These are phyloP conservation scores for Drosophila carrolli DNA, from an alignment of 1,140 invertebrate genomes.

Conservation along the genomic window DNA sequence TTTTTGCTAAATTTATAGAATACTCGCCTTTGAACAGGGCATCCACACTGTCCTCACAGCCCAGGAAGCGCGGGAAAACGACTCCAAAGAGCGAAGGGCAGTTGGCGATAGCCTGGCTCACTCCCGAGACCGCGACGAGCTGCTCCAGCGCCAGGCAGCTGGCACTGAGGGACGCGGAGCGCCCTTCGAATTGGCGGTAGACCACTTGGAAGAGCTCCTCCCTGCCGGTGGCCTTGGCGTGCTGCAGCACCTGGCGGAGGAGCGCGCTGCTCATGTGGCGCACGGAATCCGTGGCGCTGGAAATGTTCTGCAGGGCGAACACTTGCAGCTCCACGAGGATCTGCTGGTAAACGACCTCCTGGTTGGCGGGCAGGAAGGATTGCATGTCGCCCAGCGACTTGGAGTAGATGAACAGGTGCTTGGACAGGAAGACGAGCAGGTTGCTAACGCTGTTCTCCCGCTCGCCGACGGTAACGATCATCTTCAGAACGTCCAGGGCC, in stretches of 20 bases:
- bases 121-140: conserved; percentile 47
- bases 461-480: conserved; percentile 8
- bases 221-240: not conserved
- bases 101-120: conserved; percentile 42
- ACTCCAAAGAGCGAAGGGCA: conserved; percentile 55
- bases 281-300: conserved; percentile 85
- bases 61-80: conserved; percentile 59
- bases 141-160: conserved; percentile 64
- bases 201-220: conserved; percentile 17
- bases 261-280: conserved; percentile 85
- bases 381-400: conserved; percentile 25
- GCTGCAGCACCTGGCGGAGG: conserved; percentile 60
- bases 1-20: too few relatives aligned
- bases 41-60: conserved; percentile 67
- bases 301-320: conserved; percentile 86
- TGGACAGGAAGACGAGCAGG: conserved; percentile 59
- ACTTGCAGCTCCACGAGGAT: conserved; percentile 42
- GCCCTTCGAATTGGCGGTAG: conserved; percentile 38
- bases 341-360: not conserved
- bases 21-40: conserved; percentile 64
- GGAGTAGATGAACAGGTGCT: conserved; percentile 53
- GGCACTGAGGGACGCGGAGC: conserved; percentile 26
- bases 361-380: not conserved
- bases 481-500: conserved; percentile 33
- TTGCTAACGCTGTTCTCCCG: conserved; percentile 33